phyloP scores from a whole-genome alignment of 2,113 vertebrate genomes.

The Willisornis vidua region DNA sequence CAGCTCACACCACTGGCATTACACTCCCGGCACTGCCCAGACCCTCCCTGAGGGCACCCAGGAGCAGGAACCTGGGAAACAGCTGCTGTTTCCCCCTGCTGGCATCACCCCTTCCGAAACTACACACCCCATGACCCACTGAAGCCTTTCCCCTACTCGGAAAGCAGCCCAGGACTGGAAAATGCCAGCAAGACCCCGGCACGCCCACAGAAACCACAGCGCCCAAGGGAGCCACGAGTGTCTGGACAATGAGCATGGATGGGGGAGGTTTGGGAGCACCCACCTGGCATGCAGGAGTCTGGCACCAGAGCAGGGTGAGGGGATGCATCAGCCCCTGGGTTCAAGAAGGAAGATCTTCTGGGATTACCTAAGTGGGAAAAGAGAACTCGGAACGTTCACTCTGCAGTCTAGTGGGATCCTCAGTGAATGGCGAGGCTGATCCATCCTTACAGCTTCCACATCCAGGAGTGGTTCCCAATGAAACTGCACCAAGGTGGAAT shows the following conservation, averaged over 20 bases:
- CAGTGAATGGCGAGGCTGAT: rapidly evolving
- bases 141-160: neutral
- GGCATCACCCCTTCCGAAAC: neutral
- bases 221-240: neutral
- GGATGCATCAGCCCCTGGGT: neutral
- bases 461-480: rapidly evolving
- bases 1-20: rapidly evolving
- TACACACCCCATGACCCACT: rapidly evolving
- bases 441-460: neutral
- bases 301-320: rapidly evolving
- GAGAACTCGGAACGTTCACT: neutral
- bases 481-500: rapidly evolving
- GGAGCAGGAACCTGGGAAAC: neutral
- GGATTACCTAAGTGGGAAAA: neutral
- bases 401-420: neutral
- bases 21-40: rapidly evolving
- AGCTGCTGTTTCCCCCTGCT: no score
- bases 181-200: rapidly evolving
- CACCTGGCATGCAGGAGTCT: neutral
- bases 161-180: rapidly evolving
- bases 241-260: rapidly evolving
- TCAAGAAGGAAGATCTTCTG: neutral
- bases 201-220: rapidly evolving
- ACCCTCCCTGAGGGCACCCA: rapidly evolving
- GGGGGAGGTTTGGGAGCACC: neutral